These are phyloP conservation scores for Cosmia pyralina DNA, from an alignment of 2,888 invertebrate species.

Conservation along the genomic window DNA sequence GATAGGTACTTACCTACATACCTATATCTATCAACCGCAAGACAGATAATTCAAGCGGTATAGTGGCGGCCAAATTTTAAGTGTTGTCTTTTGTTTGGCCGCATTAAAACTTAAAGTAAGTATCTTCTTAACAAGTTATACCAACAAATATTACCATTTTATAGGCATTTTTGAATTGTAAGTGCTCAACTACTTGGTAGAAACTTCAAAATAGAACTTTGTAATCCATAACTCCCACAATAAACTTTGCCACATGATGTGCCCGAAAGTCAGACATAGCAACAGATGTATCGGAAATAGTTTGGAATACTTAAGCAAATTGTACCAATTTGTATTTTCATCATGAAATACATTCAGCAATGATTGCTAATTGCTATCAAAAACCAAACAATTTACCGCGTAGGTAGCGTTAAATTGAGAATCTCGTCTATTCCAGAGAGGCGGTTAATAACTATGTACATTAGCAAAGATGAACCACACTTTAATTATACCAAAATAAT, in stretches of 20 bases:
- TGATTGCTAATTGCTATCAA: not conserved
- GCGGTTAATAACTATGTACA: not conserved
- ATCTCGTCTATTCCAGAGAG: not conserved
- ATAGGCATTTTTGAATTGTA: not conserved
- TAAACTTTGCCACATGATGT: not conserved
- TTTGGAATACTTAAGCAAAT: not conserved
- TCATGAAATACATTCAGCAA: not conserved
- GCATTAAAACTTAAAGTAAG: not conserved
- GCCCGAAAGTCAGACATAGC: not conserved
- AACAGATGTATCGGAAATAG: not conserved
- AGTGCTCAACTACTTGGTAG: not conserved
- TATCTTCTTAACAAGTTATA: not conserved
- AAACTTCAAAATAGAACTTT: not conserved
- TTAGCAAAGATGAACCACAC: not conserved
- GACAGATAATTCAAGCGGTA: not conserved
- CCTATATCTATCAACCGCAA: conserved; percentile 2
- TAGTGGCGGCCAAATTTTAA: not conserved
- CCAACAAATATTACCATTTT: not conserved
- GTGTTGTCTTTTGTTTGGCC: not conserved
- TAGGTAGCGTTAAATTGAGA: not conserved
- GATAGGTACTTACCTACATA: not conserved
- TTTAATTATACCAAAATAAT: conserved; percentile 7
- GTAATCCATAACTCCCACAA: not conserved
- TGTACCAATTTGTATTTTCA: not conserved
- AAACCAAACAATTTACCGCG: not conserved